phyloP scores from a whole-genome alignment of 2,113 vertebrate genomes.

The Stomatorhinus ivindoensis region DNA sequence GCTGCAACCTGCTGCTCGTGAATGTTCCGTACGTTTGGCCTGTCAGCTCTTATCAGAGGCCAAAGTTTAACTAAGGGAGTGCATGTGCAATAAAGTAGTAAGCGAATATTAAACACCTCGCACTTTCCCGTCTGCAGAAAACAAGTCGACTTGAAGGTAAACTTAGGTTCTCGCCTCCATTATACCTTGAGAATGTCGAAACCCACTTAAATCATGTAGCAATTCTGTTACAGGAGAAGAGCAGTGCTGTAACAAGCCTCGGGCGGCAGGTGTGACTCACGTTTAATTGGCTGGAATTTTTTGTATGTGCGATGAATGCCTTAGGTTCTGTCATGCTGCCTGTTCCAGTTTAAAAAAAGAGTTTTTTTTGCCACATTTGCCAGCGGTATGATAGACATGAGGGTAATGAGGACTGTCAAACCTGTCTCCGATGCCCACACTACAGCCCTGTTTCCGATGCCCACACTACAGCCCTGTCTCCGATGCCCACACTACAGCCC shows the following conservation, averaged over 20 bases:
- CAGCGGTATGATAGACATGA: neutral
- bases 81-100: neutral
- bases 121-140: neutral
- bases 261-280: neutral
- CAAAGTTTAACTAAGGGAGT: neutral
- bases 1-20: neutral
- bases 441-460: neutral
- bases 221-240: neutral
- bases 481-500: too few relatives aligned
- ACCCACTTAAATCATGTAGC: neutral
- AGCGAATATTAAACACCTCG: neutral
- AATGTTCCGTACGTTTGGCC: neutral
- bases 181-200: neutral
- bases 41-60: neutral
- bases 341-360: neutral
- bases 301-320: neutral
- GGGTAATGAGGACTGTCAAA: neutral
- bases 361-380: neutral
- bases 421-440: too few relatives aligned
- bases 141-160: neutral
- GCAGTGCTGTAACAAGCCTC: neutral
- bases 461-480: neutral
- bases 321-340: neutral
- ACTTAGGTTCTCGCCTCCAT: neutral
- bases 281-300: neutral